Evolutionary conservation across 2,797 vertebrate genomes (phyloP).

Genomic region (Halcyon smyrnensis): DNA sequence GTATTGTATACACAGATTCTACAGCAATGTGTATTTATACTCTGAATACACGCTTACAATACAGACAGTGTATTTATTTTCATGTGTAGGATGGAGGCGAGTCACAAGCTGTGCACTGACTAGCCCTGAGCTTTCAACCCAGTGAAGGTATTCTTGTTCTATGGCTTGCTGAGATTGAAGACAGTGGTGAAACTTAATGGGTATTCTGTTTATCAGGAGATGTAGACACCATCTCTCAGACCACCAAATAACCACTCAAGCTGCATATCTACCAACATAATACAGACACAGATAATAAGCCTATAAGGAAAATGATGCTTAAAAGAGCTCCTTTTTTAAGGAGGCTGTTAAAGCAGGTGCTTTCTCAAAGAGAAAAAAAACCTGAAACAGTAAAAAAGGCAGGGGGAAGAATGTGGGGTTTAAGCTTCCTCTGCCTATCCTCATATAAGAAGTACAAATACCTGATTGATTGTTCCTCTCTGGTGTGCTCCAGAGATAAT

Average conservation of each 20-base stretch:
- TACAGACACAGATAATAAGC: accelerated
- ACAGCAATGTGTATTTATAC: background rate
- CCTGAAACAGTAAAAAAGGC: background rate
- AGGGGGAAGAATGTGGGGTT: background rate
- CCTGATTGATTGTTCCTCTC: background rate
- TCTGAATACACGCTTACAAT: background rate
- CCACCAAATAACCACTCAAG: background rate
- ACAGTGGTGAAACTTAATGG: background rate
- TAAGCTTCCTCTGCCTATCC: background rate
- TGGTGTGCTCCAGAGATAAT: background rate
- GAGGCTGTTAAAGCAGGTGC: background rate
- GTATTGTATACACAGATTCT: accelerated
- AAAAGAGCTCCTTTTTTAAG: background rate
- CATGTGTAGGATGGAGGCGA: background rate
- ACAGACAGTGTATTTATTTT: background rate
- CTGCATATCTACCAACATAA: background rate
- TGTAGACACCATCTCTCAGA: background rate
- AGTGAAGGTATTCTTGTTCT: background rate
- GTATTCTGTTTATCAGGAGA: background rate
- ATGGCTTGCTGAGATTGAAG: background rate
- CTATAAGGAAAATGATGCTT: background rate
- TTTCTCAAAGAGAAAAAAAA: background rate
- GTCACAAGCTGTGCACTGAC: background rate
- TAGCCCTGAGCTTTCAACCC: background rate
- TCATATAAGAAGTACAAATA: background rate